Percentiles rank a stretch among this genome's conserved stretches.
phyloP scores from a whole-genome alignment of 2,888 invertebrate species.

The Scaptomyza caliginosa region DNA sequence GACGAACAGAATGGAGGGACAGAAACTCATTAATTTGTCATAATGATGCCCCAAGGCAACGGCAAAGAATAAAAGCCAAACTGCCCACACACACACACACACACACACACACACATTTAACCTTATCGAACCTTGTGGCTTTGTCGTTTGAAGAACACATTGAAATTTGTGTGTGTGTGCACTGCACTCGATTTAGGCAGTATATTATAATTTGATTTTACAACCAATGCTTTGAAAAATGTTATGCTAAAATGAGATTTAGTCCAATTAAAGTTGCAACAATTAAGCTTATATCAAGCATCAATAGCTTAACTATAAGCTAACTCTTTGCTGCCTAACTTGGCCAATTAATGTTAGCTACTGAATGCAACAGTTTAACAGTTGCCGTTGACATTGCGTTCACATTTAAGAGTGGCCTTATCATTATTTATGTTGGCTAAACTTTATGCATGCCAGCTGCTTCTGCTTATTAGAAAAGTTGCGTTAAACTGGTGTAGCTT shows the following conservation, averaged over 20 bases:
- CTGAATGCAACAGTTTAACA: conserved; percentile 3
- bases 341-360: conserved; percentile 27
- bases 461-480: conserved; percentile 40
- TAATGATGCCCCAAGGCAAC: conserved; percentile 20
- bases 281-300: neutral
- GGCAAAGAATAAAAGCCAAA: conserved; percentile 20
- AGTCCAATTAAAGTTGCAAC: conserved; percentile 8
- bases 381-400: conserved; percentile 11
- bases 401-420: conserved; percentile 36
- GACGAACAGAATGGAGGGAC: neutral
- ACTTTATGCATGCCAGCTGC: conserved; percentile 18
- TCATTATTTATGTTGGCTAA: conserved; percentile 34
- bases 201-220: conserved; percentile 18
- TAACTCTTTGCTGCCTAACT: neutral
- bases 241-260: neutral
- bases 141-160: too few relatives aligned
- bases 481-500: neutral
- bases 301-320: neutral
- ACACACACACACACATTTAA: neutral
- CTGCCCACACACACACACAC: neutral
- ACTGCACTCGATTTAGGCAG: conserved; percentile 22
- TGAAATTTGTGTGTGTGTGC: conserved; percentile 18
- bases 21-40: conserved; percentile 41
- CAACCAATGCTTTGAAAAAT: neutral
- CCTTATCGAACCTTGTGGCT: neutral